Percentiles rank a stretch among this genome's conserved stretches.
Evolutionary conservation across 2,888 invertebrate species (phyloP).

Genomic region (Oasisia sp.): DNA sequence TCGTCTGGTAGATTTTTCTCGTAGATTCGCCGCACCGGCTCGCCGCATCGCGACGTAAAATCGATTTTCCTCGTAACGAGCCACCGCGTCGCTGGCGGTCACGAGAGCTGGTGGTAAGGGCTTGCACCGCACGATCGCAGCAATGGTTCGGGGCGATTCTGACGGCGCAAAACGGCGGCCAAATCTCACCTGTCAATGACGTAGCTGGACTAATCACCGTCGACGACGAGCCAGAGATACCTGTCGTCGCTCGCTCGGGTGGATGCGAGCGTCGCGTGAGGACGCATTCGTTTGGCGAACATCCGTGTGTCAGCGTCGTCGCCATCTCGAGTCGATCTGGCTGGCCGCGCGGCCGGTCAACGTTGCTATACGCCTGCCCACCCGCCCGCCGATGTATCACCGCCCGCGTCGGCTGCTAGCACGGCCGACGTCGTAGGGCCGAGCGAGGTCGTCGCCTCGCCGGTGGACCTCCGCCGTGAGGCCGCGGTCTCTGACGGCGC

Average conservation of each 20-base stretch:
- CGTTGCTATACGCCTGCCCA: background rate
- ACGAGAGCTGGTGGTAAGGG: background rate
- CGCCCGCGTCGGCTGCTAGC: background rate
- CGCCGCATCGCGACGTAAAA: background rate
- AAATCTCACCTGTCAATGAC: slow-evolving; percentile 11
- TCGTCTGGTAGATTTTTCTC: background rate
- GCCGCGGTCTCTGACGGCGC: background rate
- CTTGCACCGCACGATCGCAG: background rate
- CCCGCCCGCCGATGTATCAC: background rate
- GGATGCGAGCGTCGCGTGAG: background rate
- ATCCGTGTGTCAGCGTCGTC: background rate
- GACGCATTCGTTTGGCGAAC: background rate
- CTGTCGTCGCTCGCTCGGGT: background rate
- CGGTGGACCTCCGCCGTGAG: background rate
- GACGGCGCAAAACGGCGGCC: background rate
- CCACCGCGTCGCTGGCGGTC: background rate
- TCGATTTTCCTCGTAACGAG: slow-evolving; percentile 17
- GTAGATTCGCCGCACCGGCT: background rate
- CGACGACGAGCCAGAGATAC: background rate
- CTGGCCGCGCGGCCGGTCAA: background rate
- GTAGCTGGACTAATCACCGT: background rate
- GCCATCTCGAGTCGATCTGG: background rate
- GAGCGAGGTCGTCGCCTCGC: slow-evolving; percentile 4
- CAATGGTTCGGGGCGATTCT: background rate
- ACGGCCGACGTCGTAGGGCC: background rate